Evolutionary conservation across 2,797 vertebrate genomes (phyloP), one percentile per base, ranked within the genome.

Genomic region (Anguilla megastoma): DNA sequence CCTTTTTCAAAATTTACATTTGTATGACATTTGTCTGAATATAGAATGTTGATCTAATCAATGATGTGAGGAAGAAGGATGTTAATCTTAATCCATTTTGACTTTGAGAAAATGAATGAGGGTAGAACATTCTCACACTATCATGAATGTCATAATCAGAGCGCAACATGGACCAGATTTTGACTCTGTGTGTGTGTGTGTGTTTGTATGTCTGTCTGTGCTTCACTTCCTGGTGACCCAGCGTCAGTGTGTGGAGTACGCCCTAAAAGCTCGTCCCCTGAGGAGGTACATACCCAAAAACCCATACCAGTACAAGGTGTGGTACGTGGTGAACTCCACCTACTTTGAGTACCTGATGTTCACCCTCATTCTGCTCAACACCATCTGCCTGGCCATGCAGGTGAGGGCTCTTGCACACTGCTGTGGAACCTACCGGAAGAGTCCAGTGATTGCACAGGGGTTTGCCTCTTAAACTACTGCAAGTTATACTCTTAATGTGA

Each of bases 311-410:
- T 99, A 99, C 95, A 99, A 99, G 93, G 99, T 99, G 76, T 99
- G 99, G 99, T 99, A 99, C 14, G 98, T 99, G 96, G 98, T 99
- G 93, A 99, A 99, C 97, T 99, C 99, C 95, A 99, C 98, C 94
- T 99, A 99, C 95, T 99, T 99, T 89, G 99, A 99, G 90, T 99
- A 99, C 96, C 97, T 99, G 96, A 99, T 99, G 98, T 99, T 99
- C 90, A 97, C 98, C 58, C 97, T 99, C 93, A 99, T 99, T 95
- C 96, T 99, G 86, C 97, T 99, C 93, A 99, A 99, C 96, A 99
- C 99, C 95, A 99, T 99, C 97, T 99, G 99, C 93, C 95, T 99
- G 96, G 99, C 98, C 94, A 99, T 99, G 98, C 99, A 99, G 97
- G 99, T 99, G 92, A 96, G 93, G 87, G 36, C 30, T 30, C 85